Evolutionary conservation across 2,888 invertebrate species (phyloP).

Genomic region (Morpho deidamia): DNA sequence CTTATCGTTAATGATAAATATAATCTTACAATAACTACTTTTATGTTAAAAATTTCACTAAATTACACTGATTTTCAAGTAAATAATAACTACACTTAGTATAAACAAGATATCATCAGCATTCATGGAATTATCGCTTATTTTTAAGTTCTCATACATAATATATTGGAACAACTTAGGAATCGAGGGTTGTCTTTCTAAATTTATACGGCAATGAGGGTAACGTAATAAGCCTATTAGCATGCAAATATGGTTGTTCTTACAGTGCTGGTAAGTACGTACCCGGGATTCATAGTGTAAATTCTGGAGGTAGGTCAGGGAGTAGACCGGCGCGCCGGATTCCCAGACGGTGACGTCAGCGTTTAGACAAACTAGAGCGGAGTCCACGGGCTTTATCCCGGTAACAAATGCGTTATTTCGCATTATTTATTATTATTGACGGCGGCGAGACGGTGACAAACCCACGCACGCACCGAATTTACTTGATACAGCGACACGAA

Average conservation of each 20-base stretch:
- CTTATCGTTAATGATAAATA: too few relatives aligned
- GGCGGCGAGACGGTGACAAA: constrained; percentile 72
- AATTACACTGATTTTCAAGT: too few relatives aligned
- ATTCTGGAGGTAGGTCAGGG: constrained; percentile 73
- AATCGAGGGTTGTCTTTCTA: neutral
- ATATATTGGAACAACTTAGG: too few relatives aligned
- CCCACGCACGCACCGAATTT: constrained; percentile 61
- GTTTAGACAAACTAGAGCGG: constrained; percentile 72
- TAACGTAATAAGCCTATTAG: too few relatives aligned
- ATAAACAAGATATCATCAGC: too few relatives aligned
- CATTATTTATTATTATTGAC: constrained; percentile 73
- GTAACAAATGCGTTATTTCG: constrained; percentile 67
- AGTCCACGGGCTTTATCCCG: constrained; percentile 66
- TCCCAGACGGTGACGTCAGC: constrained; percentile 74
- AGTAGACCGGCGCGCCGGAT: constrained; percentile 58
- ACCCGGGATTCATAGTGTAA: constrained; percentile 26
- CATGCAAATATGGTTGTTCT: too few relatives aligned
- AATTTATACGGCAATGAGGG: too few relatives aligned
- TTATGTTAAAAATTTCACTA: too few relatives aligned
- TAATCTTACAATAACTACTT: too few relatives aligned
- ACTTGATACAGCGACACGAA: constrained; percentile 41
- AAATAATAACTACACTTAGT: too few relatives aligned
- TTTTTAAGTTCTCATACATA: too few relatives aligned
- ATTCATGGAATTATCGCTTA: too few relatives aligned
- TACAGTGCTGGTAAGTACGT: neutral